phyloP scores from a whole-genome alignment of 2,888 invertebrate genomes.

The Allophyes oxyacanthae region DNA sequence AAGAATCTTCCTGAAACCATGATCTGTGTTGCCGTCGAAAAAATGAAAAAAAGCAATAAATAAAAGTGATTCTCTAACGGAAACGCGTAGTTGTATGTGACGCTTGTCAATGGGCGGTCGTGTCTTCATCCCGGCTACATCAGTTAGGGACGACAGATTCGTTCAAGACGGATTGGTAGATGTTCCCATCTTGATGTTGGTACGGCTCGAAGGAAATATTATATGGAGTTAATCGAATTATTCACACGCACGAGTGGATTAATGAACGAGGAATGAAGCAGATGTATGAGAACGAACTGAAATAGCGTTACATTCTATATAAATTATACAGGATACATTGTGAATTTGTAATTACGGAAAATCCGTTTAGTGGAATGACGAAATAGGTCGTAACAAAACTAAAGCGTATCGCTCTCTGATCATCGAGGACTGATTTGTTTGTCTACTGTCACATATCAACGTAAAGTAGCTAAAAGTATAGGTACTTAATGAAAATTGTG shows the following conservation, averaged over 20 bases:
- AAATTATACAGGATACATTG: background rate
- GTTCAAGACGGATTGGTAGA: slow-evolving; percentile 49
- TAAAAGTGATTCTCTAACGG: slow-evolving; percentile 68
- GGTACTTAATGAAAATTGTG: too few relatives aligned
- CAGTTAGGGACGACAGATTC: slow-evolving; percentile 51
- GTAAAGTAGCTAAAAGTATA: too few relatives aligned
- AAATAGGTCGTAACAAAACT: too few relatives aligned
- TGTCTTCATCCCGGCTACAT: slow-evolving; percentile 30
- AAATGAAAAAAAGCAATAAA: slow-evolving; percentile 70
- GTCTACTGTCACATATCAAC: too few relatives aligned
- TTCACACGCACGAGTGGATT: slow-evolving; percentile 17
- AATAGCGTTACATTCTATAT: background rate
- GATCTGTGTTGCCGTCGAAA: slow-evolving; percentile 58
- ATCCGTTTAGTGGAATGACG: background rate
- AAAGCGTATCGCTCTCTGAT: too few relatives aligned
- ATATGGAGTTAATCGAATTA: slow-evolving; percentile 37
- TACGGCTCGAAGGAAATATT: slow-evolving; percentile 28
- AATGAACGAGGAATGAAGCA: slow-evolving; percentile 10
- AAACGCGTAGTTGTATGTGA: slow-evolving; percentile 70
- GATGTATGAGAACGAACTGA: slow-evolving; percentile 7
- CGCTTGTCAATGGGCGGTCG: slow-evolving; percentile 60
- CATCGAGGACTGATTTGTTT: too few relatives aligned
- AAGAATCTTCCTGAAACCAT: slow-evolving; percentile 42
- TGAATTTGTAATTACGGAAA: background rate
- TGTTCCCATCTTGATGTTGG: slow-evolving; percentile 26